Evolutionary conservation across 2,113 vertebrate species (phyloP).

Genomic region (Apteryx mantelli): DNA sequence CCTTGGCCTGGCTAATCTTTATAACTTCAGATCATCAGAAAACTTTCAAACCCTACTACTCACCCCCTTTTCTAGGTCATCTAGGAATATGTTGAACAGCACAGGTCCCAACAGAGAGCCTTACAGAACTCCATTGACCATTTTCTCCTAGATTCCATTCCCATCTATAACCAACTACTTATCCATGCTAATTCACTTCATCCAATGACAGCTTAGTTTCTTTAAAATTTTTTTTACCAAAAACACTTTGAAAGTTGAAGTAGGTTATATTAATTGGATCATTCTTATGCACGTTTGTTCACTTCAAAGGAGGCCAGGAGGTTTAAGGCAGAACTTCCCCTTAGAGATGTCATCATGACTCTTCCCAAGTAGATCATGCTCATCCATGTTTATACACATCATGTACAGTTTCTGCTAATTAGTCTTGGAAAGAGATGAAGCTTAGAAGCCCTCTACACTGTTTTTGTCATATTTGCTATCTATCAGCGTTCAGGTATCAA

Average conservation of each 20-base stretch:
- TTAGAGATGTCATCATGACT: background rate
- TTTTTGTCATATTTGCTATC: background rate
- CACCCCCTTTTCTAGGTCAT: background rate
- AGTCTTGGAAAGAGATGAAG: background rate
- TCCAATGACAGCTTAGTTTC: background rate
- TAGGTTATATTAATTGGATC: background rate
- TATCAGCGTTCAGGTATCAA: background rate
- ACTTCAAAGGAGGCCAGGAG: background rate
- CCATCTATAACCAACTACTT: background rate
- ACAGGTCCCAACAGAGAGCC: background rate
- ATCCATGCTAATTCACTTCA: background rate
- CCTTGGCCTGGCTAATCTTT: background rate
- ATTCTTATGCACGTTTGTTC: background rate
- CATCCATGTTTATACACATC: background rate
- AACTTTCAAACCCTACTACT: rapidly evolving
- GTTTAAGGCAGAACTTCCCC: background rate
- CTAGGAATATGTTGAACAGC: background rate
- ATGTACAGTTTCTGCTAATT: background rate
- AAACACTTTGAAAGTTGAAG: background rate
- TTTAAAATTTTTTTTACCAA: background rate
- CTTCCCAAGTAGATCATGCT: background rate
- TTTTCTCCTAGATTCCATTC: background rate
- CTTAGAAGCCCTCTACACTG: background rate
- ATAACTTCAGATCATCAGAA: background rate
- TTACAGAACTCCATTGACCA: background rate